These are phyloP conservation scores for Porites lutea DNA, from an alignment of 64 coral and sea anemone species.

Conservation along the genomic window DNA sequence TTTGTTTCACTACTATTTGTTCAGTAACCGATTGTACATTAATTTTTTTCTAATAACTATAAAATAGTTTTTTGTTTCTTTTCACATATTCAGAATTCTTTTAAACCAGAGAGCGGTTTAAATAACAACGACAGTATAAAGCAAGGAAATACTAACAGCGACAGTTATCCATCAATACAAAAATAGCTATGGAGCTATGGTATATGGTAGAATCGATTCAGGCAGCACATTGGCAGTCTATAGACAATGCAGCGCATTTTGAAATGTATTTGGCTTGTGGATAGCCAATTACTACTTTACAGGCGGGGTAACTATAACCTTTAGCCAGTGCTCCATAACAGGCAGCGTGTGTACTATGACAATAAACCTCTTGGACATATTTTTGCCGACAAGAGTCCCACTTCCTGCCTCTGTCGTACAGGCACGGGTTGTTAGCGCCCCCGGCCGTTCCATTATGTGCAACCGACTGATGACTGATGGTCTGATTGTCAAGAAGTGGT, in stretches of 20 bases:
- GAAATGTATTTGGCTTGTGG: not conserved
- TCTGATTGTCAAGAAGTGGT: no score
- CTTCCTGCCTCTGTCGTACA: not conserved
- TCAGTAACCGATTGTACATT: no score
- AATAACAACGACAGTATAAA: no score
- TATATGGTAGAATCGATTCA: not conserved
- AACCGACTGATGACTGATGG: no score
- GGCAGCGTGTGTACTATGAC: not conserved
- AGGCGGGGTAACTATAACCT: not conserved
- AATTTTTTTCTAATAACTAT: no score
- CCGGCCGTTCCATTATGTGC: not conserved
- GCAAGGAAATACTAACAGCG: no score
- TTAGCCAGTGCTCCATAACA: not conserved
- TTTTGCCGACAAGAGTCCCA: slow-evolving; percentile 3
- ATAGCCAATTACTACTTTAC: not conserved
- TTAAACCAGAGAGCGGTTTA: no score
- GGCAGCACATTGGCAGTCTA: slow-evolving; percentile 13
- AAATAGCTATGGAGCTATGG: no score
- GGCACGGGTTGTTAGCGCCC: not conserved
- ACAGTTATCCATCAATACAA: no score
- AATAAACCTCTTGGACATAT: not conserved
- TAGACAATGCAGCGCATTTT: not conserved
- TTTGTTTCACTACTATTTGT: no score
- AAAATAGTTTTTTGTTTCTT: no score
- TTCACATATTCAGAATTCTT: no score